These are phyloP conservation scores for Megalops atlanticus DNA, from an alignment of 2,113 vertebrate species.

Conservation along the genomic window DNA sequence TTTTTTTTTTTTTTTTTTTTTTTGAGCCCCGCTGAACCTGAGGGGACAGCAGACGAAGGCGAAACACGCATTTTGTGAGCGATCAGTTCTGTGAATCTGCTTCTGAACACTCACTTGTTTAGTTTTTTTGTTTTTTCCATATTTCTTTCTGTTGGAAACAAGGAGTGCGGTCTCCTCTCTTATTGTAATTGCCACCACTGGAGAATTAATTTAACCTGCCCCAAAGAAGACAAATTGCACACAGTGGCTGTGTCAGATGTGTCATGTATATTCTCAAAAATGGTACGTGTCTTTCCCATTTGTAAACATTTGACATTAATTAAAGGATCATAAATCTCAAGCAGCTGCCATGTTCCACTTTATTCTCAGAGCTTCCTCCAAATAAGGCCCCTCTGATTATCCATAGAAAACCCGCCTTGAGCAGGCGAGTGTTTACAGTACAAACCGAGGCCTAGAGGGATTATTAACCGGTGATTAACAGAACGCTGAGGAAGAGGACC, in stretches of 20 bases:
- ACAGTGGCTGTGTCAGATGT: constrained; percentile 80
- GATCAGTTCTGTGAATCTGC: constrained; percentile 18
- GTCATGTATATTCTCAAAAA: constrained; percentile 92
- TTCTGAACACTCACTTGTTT: neutral
- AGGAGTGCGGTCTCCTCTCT: constrained; percentile 13
- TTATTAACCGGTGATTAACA: neutral
- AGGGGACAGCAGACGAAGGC: neutral
- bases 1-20: neutral
- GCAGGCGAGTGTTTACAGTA: too few relatives aligned
- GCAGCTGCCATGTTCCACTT: constrained; percentile 40
- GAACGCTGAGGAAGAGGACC: neutral
- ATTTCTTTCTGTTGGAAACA: too few relatives aligned
- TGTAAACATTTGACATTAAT: constrained; percentile 97
- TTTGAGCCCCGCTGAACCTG: neutral
- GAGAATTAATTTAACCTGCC: constrained; percentile 48
- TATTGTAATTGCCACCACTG: constrained; percentile 17
- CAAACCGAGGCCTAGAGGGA: neutral
- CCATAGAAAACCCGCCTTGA: too few relatives aligned
- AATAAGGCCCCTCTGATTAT: neutral
- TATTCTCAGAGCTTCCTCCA: constrained; percentile 30
- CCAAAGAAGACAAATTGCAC: constrained; percentile 78
- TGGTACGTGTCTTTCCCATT: constrained; percentile 92
- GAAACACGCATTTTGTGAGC: neutral
- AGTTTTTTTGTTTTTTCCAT: too few relatives aligned
- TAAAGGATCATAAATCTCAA: constrained; percentile 84